These are phyloP conservation scores for Eurytoma adleriae DNA, from an alignment of 2,888 invertebrate species.

Conservation along the genomic window DNA sequence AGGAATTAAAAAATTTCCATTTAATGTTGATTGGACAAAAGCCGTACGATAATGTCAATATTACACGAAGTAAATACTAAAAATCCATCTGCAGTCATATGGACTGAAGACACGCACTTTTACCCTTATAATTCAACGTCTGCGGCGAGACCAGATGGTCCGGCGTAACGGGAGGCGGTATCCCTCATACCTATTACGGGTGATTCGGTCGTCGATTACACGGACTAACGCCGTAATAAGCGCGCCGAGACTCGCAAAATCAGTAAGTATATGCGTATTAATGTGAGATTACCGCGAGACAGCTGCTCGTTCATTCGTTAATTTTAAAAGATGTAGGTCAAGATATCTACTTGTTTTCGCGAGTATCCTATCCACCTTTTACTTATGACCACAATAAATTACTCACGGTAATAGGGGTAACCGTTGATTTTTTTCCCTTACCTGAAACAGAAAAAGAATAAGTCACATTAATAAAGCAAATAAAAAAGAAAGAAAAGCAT, in stretches of 20 bases:
- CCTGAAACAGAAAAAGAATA: conserved; percentile 34
- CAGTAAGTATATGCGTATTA: neutral
- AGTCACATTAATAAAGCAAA: neutral
- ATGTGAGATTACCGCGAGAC: neutral
- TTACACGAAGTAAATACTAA: neutral
- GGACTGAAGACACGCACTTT: conserved; percentile 18
- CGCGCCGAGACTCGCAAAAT: conserved; percentile 8
- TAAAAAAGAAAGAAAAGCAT: neutral
- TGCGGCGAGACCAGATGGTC: conserved; percentile 32
- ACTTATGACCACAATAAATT: neutral
- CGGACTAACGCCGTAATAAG: neutral
- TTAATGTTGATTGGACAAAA: no score
- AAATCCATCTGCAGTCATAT: conserved; percentile 15
- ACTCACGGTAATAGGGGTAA: neutral
- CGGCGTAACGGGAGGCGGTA: conserved; percentile 21
- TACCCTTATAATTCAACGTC: conserved; percentile 26
- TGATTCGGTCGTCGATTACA: neutral
- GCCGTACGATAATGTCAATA: no score
- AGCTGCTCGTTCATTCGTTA: neutral
- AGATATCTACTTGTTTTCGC: no score
- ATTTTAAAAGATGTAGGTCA: no score
- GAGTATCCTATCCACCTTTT: no score
- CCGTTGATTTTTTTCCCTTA: conserved; percentile 8
- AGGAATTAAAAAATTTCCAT: no score
- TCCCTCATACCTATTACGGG: neutral